Base-by-base conservation (phyloP, 2,113 vertebrate genomes). In the Cnemophilus loriae region DNA sequence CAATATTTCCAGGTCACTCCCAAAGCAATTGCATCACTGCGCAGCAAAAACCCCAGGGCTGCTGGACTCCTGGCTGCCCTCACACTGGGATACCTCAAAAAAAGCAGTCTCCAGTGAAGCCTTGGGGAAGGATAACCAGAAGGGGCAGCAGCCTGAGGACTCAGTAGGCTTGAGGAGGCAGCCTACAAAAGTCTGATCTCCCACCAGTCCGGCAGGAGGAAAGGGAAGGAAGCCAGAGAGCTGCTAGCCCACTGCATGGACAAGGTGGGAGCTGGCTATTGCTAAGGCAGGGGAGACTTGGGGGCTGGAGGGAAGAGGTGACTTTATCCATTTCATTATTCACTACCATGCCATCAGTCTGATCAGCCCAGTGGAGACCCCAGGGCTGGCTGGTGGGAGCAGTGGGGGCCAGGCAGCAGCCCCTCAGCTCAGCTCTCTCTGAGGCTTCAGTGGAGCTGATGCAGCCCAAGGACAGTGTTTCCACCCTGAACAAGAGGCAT, bases 11-110 rank as follows among this genome's bases (percentile, higher is more conserved):
- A 71, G 37, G 63, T 87, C 59, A 73, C 26, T 81, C 50, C 64
- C 80, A 86, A 92, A 88, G 63, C 35, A 84, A 49, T 61, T 90
- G 75, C 71, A 69, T 57, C 63, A 88, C 68, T 47, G 69, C 60
- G 53, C 64, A 86, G 52, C 27, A 89, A 75, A 89, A 75, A 39
- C 3, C 16, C 30, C 46, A 27, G 22, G 13, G 32, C 53, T 76
- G 32, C 44, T 57, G 56, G 21, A 61, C 30, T 83, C 50, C 55
- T 49, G 47, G 35, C 68, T 92, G 59, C 28, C 30, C 24, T 53
- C 39, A 64, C 10, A 33, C 50, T 49, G 32, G 4, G 18, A 70
- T 63, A 90, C 27, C 26, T 76, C 41, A 68, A 53, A 75, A 75
- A 79, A 83, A 55, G 11, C 37, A 73, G 20, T 23, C 2, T 24